These are phyloP conservation scores for Drosophila lacicola DNA, from an alignment of 2,888 invertebrate species.

Conservation along the genomic window DNA sequence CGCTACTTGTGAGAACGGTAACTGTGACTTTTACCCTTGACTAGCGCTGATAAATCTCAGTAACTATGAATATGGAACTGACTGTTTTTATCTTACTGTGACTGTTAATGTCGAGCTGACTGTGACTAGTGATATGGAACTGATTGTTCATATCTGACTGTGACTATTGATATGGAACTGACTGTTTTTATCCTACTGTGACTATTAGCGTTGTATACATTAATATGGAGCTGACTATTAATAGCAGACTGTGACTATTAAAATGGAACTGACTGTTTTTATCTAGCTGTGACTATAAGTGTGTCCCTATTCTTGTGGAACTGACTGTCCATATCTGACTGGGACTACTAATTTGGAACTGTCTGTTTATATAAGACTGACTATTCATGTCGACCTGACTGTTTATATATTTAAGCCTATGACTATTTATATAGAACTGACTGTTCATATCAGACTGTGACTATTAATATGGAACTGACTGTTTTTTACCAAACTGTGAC, in stretches of 20 bases:
- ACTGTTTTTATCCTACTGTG: neutral
- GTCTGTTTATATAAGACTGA: neutral
- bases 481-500: neutral
- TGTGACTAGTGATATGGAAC: neutral
- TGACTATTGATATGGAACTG: neutral
- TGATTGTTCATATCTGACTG: neutral
- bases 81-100: neutral
- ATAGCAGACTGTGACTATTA: neutral
- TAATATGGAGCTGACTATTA: neutral
- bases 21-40: neutral
- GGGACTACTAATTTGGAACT: neutral
- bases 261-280: neutral
- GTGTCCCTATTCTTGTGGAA: too few species aligned
- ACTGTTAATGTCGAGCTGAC: neutral
- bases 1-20: neutral
- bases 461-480: neutral
- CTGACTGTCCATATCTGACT: neutral
- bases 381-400: neutral
- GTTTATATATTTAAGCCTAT: neutral
- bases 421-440: neutral
- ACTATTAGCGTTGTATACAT: neutral
- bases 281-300: neutral
- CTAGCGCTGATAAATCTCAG: neutral
- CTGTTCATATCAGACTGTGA: neutral
- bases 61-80: neutral